Base-by-base conservation (phyloP, 2,888 invertebrate species). In the Tachina grossa region DNA sequence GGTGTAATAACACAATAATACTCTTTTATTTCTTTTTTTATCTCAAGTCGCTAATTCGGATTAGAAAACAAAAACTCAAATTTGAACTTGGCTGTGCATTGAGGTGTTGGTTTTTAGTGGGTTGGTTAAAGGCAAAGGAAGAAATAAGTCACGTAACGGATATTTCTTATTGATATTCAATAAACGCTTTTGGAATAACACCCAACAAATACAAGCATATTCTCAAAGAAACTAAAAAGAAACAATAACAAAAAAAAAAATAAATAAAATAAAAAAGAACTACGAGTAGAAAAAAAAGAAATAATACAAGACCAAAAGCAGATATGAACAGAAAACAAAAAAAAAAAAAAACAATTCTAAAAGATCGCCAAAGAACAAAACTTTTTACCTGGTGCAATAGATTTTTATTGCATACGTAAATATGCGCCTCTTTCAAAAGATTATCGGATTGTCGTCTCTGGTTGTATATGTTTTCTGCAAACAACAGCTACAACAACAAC, bases 91-190 rank as follows among this genome's bases (percentile, higher is more conserved):
- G 39, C 41, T 49, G 61, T 51, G 47, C 31, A 19, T 19, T 61
- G 39, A 19, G 22, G 43, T 61, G 69, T 31, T 53, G 14, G 10
- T 16, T 51, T 66, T 81, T 51, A 22, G 39, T 81, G 68, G 81
- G 68, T 75, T 75, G 75, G 45, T 61, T 61, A 74, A 57, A 83
- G 47, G 72, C 78, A 86, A 85, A 87, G 84, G 87, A 87, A 88
- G 87, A 87, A 87, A 91, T 91, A 90, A 90, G 91, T 91, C 91
- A 91, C 91, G 91, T 91, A 91, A 91, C 91, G 91, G 91, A 91
- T 91, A 91, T 91, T 91, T 91, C 90, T 91, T 89, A 91, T 91
- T 91, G 90, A 90, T 90, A 91, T 91, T 90, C 91, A 89, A 90
- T 90, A 89, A 90, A 89, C 90, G 90, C 89, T 88, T 89, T 89